Evolutionary conservation across 2,797 vertebrate species (phyloP), one percentile per base, ranked within the genome.

Genomic region (Rhincodon typus): DNA sequence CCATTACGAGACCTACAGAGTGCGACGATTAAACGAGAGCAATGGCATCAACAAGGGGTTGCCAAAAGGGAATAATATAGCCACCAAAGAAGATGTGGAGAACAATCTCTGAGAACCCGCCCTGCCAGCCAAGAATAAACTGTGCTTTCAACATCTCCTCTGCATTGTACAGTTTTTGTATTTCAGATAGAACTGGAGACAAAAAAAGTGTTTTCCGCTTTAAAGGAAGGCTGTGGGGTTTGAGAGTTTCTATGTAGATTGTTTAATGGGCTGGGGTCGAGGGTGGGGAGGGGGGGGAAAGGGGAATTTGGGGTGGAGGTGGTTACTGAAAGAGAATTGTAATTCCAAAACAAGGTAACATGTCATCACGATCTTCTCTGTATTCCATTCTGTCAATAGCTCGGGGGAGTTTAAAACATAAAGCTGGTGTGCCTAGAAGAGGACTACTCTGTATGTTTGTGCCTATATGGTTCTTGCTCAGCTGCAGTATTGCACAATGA

Each of bases 1-100:
- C 96, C 98, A 99, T 97, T 99, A 99, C 0, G 99, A 99, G 97
- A 98, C 97, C 17, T 99, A 99, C 96, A 98, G 99, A 0, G 97
- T 99, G 53, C 97, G 96, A 94, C 98, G 98, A 93, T 98, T 99
- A 96, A 99, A 98, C 0, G 97, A 98, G 97, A 98, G 98, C 97
- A 98, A 98, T 96, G 53, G 96, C n/a, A 72, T 96, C 96, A 97
- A 97, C 10, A 97, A 93, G 0, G 96, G 97, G 42, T 96, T 97
- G 96, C 96, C 96, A 53, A 96, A 98, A 0, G 96, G 97, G 96
- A 98, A 98, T 0, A 97, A 97, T 95, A 96, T 96, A 74, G 96
- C 46, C 0, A 67, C 97, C 95, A 97, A 96, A 96, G 96, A 0
- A 8, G 97, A 98, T 25, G 86, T 97, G 0, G 97, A 97, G 79